Conservation (phyloP, 2,888 invertebrate genomes). For the Tenthredo mesomela region DNA sequence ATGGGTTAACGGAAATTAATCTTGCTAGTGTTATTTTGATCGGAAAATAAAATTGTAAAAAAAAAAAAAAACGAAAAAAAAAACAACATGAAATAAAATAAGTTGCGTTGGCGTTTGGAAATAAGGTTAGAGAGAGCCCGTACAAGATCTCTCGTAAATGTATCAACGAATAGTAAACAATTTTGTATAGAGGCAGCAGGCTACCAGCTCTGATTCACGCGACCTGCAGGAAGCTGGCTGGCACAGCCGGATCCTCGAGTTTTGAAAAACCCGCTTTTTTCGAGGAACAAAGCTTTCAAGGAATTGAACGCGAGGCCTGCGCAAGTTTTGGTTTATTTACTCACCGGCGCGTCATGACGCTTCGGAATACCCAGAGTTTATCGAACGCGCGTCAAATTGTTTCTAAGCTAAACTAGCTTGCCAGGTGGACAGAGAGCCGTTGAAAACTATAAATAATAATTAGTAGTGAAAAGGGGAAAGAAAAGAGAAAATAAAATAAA, state of each 20-base stretch:
- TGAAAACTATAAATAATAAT: slow-evolving; percentile 27
- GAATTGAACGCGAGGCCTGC: slow-evolving; percentile 28
- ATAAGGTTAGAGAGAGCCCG: slow-evolving; percentile 39
- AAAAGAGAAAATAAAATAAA: not conserved
- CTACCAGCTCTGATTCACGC: slow-evolving; percentile 46
- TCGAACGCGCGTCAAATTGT: slow-evolving; percentile 45
- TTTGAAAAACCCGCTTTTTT: slow-evolving; percentile 33
- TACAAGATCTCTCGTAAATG: slow-evolving; percentile 48
- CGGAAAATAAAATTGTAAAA: no score
- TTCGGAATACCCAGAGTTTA: slow-evolving; percentile 45
- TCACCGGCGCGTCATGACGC: slow-evolving; percentile 39
- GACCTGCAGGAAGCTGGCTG: slow-evolving; percentile 8
- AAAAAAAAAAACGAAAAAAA: no score
- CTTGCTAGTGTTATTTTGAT: not conserved
- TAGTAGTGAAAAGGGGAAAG: not conserved
- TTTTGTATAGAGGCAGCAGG: slow-evolving; percentile 22
- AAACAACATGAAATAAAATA: not conserved
- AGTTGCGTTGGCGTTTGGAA: slow-evolving; percentile 18
- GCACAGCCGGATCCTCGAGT: slow-evolving; percentile 10
- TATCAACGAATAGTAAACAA: slow-evolving; percentile 52
- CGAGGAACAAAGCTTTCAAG: slow-evolving; percentile 41
- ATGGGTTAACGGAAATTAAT: not conserved
- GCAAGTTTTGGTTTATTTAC: slow-evolving; percentile 48
- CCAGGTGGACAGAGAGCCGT: slow-evolving; percentile 35
- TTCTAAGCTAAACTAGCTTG: slow-evolving; percentile 1